Base-by-base conservation (phyloP, 2,797 vertebrate genomes). In the Schizopygopsis pylzovi region DNA sequence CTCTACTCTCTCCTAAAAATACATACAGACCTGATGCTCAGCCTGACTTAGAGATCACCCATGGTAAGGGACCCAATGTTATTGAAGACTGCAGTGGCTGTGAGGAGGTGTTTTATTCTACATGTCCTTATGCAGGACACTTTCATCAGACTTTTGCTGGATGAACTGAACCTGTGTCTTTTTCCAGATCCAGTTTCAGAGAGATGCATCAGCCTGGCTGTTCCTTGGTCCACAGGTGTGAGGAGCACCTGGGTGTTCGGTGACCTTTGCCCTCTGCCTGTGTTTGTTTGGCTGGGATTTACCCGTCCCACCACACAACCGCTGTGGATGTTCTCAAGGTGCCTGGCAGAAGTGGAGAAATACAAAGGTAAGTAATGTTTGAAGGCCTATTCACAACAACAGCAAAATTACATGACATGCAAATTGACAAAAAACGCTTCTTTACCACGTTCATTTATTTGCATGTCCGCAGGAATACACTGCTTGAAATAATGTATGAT, bases 261-360 rank as follows among this genome's bases (percentile, higher is more conserved):
- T 83, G 82, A 79, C 87, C 87, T 79, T 37, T 89, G 90, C 56
- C 73, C 41, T 28, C 81, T 94, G 41, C 81, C 92, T 79, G 87
- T 81, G 47, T 79, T 91, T 12, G 83, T 85, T 49, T n/a, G 25
- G 54, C 81, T 90, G 5, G 85, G 92, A 54, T 89, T 61, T 87
- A 89, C 82, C 12, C n/a, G 20, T 28, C 87, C 82, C 39, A 77
- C 33, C 0, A 18, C 86, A 8, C 75, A 82, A 0, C 61, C 88
- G 56, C 87, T 95, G 39, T 95, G 94, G 94, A 91, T 94, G 91
- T 81, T 95, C 79, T 94, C 94, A 4, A 90, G 90, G 28, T 95
- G 93, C 85, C 81, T 95, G 90, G 94, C 94, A 56, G 94, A 95
- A 89, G 91, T 94, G 67, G 94, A 95, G 77, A 95, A 95, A 82